Evolutionary conservation across 2,113 vertebrate species (phyloP).

Genomic region (Anolis carolinensis): DNA sequence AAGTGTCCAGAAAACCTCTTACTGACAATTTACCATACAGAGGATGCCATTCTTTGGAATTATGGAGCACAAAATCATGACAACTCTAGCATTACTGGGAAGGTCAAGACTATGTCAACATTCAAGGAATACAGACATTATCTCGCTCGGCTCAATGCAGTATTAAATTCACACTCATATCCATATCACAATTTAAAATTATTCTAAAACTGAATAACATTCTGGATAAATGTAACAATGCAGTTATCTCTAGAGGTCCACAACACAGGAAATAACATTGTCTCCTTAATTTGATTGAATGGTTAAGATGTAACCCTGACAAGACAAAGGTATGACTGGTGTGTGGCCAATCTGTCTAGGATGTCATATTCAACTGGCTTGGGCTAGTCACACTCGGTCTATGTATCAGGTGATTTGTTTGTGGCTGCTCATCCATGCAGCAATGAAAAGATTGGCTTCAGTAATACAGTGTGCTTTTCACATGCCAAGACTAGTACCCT

Average conservation of each 20-base stretch:
- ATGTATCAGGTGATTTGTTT: neutral
- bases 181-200: too few species aligned
- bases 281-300: too few species aligned
- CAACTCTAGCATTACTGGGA: neutral
- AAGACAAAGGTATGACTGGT: neutral
- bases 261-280: too few species aligned
- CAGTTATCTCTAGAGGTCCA: too few species aligned
- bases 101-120: neutral
- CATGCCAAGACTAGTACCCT: neutral
- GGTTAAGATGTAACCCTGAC: too few species aligned
- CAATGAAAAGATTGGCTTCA: neutral
- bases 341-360: neutral
- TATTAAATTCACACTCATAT: neutral
- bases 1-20: neutral
- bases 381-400: neutral
- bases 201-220: too few species aligned
- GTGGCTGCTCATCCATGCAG: neutral
- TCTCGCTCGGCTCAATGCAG: neutral
- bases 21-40: neutral
- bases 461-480: neutral
- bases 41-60: neutral
- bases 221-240: too few species aligned
- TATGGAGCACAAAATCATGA: neutral
- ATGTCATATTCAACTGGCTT: neutral
- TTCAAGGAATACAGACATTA: neutral